Conservation (phyloP, 2,113 vertebrate species). For the Thunnus maccoyii region DNA sequence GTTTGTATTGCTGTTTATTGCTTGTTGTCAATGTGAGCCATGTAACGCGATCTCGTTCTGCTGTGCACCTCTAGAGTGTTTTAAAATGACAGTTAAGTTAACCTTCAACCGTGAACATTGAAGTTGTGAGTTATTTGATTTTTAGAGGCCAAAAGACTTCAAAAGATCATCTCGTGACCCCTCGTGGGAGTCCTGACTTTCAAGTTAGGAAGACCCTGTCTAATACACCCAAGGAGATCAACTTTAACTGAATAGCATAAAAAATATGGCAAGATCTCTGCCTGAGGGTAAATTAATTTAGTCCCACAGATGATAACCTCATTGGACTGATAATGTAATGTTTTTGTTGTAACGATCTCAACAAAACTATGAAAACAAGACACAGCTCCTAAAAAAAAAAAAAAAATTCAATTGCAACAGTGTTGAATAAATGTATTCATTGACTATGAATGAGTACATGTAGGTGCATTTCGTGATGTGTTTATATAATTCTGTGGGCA, state of each 20-base stretch:
- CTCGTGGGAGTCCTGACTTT: neutral
- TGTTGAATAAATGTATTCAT: neutral
- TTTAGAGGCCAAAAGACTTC: neutral
- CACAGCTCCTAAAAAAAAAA: neutral
- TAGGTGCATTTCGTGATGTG: too few relatives aligned
- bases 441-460: too few relatives aligned
- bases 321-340: neutral
- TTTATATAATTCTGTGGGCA: neutral
- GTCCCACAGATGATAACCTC: neutral
- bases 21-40: too few relatives aligned
- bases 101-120: too few relatives aligned
- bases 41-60: too few relatives aligned
- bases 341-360: neutral
- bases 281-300: neutral
- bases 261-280: neutral
- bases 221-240: too few relatives aligned
- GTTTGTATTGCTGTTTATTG: too few relatives aligned
- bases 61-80: too few relatives aligned
- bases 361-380: neutral
- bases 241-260: neutral
- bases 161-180: too few relatives aligned
- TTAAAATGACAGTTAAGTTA: too few relatives aligned
- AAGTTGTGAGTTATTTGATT: too few relatives aligned
- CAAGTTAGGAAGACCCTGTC: neutral
- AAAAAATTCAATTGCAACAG: neutral